Evolutionary conservation across 2,113 vertebrate species (phyloP), one percentile per base, ranked within the genome.

Genomic region (Peucedramus taeniatus): DNA sequence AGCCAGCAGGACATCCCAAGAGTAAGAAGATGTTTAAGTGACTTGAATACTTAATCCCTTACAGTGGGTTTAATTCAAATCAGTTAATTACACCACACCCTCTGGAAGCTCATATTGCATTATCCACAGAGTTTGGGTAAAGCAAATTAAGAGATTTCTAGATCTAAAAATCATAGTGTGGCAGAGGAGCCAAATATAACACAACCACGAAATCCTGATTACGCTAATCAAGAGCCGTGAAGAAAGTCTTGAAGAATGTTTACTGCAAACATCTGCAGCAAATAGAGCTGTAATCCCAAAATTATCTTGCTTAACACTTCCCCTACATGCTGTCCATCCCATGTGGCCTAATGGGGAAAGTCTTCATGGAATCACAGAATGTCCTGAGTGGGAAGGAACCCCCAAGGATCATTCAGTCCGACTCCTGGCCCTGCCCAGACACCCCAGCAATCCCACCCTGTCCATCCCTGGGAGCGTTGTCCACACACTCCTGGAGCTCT

Each of bases 381-480:
- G 13, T 27, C 14, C n/a, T 40, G 39, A 83, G 47, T 16, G 30
- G 45, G 33, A 68, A 60, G 45, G 22, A 27, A 30, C 2, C 20
- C n/a, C 12, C 3, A 30, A 26, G 53, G n/a, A 83, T 1, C 45
- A 54, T 9, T 7, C 2, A 76, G 45, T 31, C 39, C 13, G 9
- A 14, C 7, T 2, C 24, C 39, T 21, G 24, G 0, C n/a, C 19
- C 44, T 45, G 44, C 60, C 1, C 68, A 2, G 33, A 39, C 35
- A 28, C 19, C 45, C n/a, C 69, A 75, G 1, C 24, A 75, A 47
- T 21, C 40, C 64, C 47, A 28, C 6, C 39, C 47, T 15, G 27
- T 0, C 10, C 80, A 70, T 51, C 51, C 37, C 51, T 45, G 23
- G 0, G 0, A 81, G 51, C 0, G 0, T 0, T 60, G n/a, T 7